phyloP scores from a whole-genome alignment of 2,113 vertebrate species.

The Erythrocercus mccallii region DNA sequence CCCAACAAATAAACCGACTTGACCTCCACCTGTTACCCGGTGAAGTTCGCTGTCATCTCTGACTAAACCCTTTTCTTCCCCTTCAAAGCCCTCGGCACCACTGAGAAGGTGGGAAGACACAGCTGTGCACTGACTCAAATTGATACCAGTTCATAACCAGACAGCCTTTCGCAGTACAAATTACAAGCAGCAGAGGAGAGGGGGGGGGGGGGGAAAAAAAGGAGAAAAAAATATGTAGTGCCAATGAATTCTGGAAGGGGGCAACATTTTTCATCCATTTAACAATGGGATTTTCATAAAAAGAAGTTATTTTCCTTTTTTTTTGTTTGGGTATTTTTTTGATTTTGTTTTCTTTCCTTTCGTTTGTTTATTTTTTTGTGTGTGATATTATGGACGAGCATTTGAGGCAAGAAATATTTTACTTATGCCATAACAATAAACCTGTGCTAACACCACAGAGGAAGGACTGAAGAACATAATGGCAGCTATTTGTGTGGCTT shows the following conservation, averaged over 20 bases:
- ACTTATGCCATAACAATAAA: neutral
- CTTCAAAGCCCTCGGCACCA: conserved; percentile 61
- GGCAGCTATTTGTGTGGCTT: conserved; percentile 7
- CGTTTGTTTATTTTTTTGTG: neutral
- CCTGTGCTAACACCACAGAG: neutral
- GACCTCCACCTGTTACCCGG: conserved; percentile 75
- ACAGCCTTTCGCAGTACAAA: conserved; percentile 49
- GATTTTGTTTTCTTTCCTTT: neutral
- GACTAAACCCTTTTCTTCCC: conserved; percentile 61
- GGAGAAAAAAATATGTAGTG: conserved; percentile 6
- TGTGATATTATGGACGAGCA: neutral
- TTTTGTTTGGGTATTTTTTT: neutral
- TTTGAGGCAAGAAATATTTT: conserved; percentile 7
- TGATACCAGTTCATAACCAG: conserved; percentile 44
- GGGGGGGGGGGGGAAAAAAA: rapidly evolving
- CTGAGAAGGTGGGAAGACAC: conserved; percentile 47
- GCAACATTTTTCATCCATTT: conserved; percentile 60
- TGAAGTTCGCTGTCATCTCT: conserved; percentile 60
- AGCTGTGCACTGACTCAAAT: conserved; percentile 34
- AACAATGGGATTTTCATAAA: conserved; percentile 41
- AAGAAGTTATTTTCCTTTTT: neutral
- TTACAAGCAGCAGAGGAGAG: neutral
- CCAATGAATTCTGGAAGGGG: conserved; percentile 56
- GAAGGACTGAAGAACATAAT: neutral
- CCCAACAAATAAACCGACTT: conserved; percentile 78